These are phyloP conservation scores for Tragelaphus imberbis DNA, from an alignment of 2,113 vertebrate species.

Conservation along the genomic window DNA sequence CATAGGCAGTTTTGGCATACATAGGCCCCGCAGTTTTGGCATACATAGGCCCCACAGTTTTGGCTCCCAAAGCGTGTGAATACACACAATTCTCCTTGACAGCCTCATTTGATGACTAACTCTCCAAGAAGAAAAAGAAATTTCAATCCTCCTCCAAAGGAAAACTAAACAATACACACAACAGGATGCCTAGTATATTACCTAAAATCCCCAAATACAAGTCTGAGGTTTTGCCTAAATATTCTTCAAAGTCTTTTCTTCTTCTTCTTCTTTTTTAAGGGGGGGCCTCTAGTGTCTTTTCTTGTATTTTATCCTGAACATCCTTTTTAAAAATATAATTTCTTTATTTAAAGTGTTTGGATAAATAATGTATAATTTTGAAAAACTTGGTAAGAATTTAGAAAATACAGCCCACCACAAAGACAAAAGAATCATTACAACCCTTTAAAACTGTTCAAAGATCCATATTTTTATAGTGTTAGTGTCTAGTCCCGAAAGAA, in stretches of 20 bases:
- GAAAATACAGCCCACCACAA: not conserved
- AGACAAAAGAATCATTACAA: not conserved
- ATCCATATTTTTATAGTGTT: not conserved
- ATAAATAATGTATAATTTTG: not conserved
- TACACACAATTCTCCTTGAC: not conserved
- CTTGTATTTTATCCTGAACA: not conserved
- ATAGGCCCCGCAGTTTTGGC: not conserved
- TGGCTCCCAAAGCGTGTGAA: not conserved
- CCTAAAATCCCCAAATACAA: not conserved
- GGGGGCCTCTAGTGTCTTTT: not conserved
- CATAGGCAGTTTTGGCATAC: not conserved
- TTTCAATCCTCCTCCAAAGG: not conserved
- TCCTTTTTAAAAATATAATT: not conserved
- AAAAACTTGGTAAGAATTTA: not conserved
- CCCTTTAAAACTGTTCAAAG: not conserved
- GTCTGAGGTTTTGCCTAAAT: not conserved
- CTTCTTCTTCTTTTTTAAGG: not conserved
- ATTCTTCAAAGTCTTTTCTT: not conserved
- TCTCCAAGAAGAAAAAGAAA: not conserved
- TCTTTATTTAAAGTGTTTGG: not conserved
- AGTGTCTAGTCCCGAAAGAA: not conserved
- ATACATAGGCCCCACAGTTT: not conserved
- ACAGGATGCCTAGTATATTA: not conserved
- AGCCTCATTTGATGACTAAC: not conserved
- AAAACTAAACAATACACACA: not conserved